These are phyloP conservation scores for Bedellia somnulentella DNA, from an alignment of 2,888 invertebrate genomes.

Conservation along the genomic window DNA sequence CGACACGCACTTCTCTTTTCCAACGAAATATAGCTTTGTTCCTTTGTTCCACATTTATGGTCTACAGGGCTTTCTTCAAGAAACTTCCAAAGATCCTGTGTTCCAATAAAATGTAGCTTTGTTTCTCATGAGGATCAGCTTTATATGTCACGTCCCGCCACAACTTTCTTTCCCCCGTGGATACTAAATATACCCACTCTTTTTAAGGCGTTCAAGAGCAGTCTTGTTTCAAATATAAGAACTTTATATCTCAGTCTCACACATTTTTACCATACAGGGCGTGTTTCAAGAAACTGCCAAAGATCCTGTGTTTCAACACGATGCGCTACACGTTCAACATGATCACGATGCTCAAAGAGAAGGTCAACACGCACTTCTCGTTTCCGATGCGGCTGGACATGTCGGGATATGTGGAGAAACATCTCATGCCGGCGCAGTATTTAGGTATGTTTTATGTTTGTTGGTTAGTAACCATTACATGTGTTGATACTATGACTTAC, in stretches of 20 bases:
- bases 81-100: too few relatives aligned
- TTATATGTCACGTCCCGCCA: too few relatives aligned
- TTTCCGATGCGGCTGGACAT: slow-evolving; percentile 92
- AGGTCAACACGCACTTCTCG: slow-evolving; percentile 96
- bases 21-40: too few relatives aligned
- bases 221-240: too few relatives aligned
- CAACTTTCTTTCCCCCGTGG: too few relatives aligned
- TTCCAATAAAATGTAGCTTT: too few relatives aligned
- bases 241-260: too few relatives aligned
- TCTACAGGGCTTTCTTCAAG: too few relatives aligned
- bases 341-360: slow-evolving; percentile 96
- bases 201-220: too few relatives aligned
- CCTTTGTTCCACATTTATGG: too few relatives aligned
- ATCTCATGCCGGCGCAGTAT: slow-evolving; percentile 87
- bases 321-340: slow-evolving; percentile 98
- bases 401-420: slow-evolving; percentile 93
- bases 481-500: background rate
- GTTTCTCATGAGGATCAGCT: too few relatives aligned
- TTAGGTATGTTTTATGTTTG: slow-evolving; percentile 55
- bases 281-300: slow-evolving; percentile 91
- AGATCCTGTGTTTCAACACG: slow-evolving; percentile 93
- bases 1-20: slow-evolving; percentile 96
- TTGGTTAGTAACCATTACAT: background rate
- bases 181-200: too few relatives aligned
- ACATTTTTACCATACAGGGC: slow-evolving; percentile 62